These are phyloP conservation scores for Coreius guichenoti DNA, from an alignment of 2,797 vertebrate genomes.

Conservation along the genomic window DNA sequence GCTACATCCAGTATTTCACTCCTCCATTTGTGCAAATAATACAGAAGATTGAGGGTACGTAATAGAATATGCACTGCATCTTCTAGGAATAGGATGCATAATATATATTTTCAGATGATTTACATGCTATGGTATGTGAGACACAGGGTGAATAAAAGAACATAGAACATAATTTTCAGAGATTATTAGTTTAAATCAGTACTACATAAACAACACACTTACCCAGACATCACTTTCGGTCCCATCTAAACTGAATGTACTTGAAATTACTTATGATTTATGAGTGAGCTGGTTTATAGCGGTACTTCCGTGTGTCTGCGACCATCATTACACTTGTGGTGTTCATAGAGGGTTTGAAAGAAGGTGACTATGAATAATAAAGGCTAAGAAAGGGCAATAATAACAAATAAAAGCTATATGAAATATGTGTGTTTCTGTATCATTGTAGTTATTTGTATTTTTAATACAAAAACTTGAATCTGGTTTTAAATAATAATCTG, in stretches of 20 bases:
- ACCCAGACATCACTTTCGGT: background rate
- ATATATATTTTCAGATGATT: background rate
- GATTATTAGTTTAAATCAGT: background rate
- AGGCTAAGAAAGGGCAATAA: background rate
- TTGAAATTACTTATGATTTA: background rate
- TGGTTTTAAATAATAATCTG: background rate
- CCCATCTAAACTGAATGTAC: background rate
- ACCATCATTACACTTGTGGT: background rate
- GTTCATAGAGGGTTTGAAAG: background rate
- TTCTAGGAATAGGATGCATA: background rate
- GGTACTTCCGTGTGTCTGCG: background rate
- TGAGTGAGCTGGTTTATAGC: background rate
- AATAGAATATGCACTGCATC: background rate
- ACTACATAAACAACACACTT: background rate
- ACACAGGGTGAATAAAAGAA: background rate
- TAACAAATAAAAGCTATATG: background rate
- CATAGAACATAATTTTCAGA: background rate
- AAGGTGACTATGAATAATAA: background rate
- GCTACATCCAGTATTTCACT: constrained; percentile 25
- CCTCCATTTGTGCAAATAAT: constrained; percentile 1
- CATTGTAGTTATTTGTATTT: background rate
- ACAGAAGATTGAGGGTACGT: background rate
- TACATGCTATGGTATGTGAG: background rate
- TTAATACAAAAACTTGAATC: background rate
- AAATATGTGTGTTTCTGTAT: background rate